These are phyloP conservation scores for Holothuria glaberrima DNA, from an alignment of 35 echinoderm and acorn worm genomes.

Conservation along the genomic window DNA sequence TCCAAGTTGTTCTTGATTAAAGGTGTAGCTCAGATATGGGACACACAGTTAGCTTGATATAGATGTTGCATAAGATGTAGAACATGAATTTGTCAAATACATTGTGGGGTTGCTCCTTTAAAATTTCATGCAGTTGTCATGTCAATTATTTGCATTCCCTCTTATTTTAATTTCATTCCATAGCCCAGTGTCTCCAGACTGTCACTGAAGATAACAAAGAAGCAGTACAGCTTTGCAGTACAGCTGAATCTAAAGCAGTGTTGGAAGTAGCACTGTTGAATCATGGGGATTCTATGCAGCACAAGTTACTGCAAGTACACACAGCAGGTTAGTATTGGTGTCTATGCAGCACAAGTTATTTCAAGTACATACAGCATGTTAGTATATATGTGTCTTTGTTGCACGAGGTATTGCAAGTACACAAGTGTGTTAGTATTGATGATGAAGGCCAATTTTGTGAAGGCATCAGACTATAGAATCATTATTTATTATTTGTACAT, in stretches of 20 bases:
- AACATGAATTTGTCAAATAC: background rate
- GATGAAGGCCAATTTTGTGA: conserved; percentile 8
- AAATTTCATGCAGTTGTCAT: background rate
- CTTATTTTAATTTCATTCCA: background rate
- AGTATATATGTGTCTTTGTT: no score
- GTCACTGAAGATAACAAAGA: conserved; percentile 89
- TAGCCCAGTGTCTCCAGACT: conserved; percentile 92
- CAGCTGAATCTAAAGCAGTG: conserved; percentile 59
- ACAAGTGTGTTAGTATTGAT: no score
- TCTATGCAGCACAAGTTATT: no score
- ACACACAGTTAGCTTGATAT: background rate
- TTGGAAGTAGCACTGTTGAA: conserved; percentile 75
- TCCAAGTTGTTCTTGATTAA: background rate
- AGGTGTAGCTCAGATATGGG: background rate
- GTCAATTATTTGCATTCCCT: background rate
- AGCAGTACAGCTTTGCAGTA: conserved; percentile 59
- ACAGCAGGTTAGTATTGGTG: conserved; percentile 70
- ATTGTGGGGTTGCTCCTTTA: background rate
- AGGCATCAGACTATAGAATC: background rate
- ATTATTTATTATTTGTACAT: no score
- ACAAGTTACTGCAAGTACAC: conserved; percentile 62
- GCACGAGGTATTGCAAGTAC: no score
- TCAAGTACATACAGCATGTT: no score
- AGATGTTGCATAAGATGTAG: background rate
- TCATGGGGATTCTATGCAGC: conserved; percentile 57